Conservation (phyloP, 1,140 invertebrate genomes). For the Hesperophylax magnus region DNA sequence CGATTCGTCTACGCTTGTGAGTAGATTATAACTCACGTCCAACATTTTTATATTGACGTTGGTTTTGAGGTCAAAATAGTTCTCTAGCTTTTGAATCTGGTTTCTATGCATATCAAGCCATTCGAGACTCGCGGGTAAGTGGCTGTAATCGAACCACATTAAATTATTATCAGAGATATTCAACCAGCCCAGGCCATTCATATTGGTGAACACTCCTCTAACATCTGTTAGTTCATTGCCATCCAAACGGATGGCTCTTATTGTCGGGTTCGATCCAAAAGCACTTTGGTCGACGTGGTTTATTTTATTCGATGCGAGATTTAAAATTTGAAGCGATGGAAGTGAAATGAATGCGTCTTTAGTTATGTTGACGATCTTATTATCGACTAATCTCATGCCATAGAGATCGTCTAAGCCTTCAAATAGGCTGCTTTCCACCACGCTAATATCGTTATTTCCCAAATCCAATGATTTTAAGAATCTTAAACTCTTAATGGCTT, state of each 20-base stretch:
- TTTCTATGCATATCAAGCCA: slow-evolving; percentile 83
- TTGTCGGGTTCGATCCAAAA: slow-evolving; percentile 76
- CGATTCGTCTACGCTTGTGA: slow-evolving; percentile 78
- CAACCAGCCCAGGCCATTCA: slow-evolving; percentile 79
- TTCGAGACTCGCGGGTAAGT: slow-evolving; percentile 77
- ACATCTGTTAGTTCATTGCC: slow-evolving; percentile 79
- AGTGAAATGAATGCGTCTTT: slow-evolving; percentile 78
- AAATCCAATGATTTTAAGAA: slow-evolving; percentile 84
- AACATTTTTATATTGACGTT: slow-evolving; percentile 84
- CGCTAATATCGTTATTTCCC: slow-evolving; percentile 83
- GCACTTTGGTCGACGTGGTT: slow-evolving; percentile 77
- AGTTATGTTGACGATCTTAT: slow-evolving; percentile 78
- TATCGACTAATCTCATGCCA: slow-evolving; percentile 77
- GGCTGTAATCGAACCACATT: slow-evolving; percentile 79
- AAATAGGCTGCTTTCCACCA: slow-evolving; percentile 75
- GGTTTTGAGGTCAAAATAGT: slow-evolving; percentile 81
- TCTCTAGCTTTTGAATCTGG: slow-evolving; percentile 77
- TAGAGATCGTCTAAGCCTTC: slow-evolving; percentile 76
- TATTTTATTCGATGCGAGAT: slow-evolving; percentile 79
- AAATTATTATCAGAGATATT: slow-evolving; percentile 81
- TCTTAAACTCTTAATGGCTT: slow-evolving; percentile 77
- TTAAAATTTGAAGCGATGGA: slow-evolving; percentile 78
- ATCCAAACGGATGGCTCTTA: slow-evolving; percentile 79
- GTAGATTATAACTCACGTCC: slow-evolving; percentile 82
- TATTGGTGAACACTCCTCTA: slow-evolving; percentile 77